Base-by-base conservation (phyloP, 2,113 vertebrate genomes). In the Lamprologus tigripictilis region DNA sequence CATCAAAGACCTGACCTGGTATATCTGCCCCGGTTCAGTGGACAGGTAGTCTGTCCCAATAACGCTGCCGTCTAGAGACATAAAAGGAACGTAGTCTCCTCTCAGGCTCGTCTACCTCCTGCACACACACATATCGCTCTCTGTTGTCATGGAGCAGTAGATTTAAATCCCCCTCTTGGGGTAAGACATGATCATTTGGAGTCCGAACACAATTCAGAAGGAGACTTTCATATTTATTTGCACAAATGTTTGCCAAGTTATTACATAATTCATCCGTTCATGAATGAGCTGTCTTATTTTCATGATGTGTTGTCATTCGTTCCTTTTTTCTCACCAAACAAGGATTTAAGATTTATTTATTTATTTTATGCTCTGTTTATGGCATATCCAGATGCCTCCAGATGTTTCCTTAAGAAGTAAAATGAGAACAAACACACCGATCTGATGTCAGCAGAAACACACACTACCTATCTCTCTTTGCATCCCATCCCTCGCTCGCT, bases 1-100 rank as follows among this genome's bases (percentile, higher is more conserved):
- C 93, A 90, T 95, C 94, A 95, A 93, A 83, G 92, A 37, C 21
- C 71, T 84, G 91, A 82, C 82, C 90, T 88, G 89, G 86, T 92
- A 83, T 89, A 88, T 90, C 82, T 68, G 87, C 81, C 58, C 86
- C 81, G 92, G 31, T 90, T 91, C 90, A 94, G 80, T 90, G 90
- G 84, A 91, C 92, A 92, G 90, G 89, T 92, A 88, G 73, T 37
- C 42, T 87, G 80, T 80, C 87, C 86, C 89, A 90, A 91, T 93
- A 86, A 91, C 37, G 47, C 17, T 53, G 26, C 45, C 1, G 4
- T 73, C 79, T 45, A 40, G 47, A 80, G 82, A 93, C 92, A 93
- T 94, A 81, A 94, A 92, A 94, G 89, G 16, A 87, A 37, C 26
- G 4, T 19, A 73, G 84, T 80, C 33, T 6, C 73, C 66, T 40